Evolutionary conservation across 2,888 invertebrate genomes (phyloP).

Genomic region (Steinernema hermaphroditum): DNA sequence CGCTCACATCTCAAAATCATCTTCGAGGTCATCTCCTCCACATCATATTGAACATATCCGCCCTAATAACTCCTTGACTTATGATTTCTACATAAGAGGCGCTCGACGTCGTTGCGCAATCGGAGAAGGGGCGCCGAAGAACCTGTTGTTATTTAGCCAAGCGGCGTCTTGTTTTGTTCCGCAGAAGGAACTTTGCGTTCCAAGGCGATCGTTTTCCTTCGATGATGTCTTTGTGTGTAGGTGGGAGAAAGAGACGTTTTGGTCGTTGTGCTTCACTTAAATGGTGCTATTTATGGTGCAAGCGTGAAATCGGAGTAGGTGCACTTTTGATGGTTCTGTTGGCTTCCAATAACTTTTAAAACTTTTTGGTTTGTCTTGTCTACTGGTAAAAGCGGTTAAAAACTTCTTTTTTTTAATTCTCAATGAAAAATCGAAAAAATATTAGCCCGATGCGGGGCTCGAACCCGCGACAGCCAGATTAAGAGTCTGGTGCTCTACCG

Average conservation of each 20-base stretch:
- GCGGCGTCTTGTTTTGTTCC: not conserved
- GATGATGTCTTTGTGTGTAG: not conserved
- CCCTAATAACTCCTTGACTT: no score
- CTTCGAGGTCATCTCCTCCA: not conserved
- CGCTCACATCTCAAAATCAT: not conserved
- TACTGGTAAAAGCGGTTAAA: no score
- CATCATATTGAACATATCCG: not conserved
- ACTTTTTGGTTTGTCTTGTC: no score
- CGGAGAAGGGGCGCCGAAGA: not conserved
- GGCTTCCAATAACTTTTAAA: no score
- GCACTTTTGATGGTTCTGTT: not conserved
- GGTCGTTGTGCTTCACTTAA: not conserved
- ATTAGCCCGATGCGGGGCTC: constrained; percentile 64
- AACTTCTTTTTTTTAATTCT: no score
- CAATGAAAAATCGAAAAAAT: no score
- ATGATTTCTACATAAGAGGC: not conserved
- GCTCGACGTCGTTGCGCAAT: not conserved
- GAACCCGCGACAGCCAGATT: constrained; percentile 65
- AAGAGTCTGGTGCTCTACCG: constrained; percentile 66
- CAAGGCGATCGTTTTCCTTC: not conserved
- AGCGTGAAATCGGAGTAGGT: not conserved
- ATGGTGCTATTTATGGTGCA: not conserved
- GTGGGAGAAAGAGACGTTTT: not conserved
- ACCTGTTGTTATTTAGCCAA: constrained; percentile 14
- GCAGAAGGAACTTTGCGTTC: not conserved